Conservation (phyloP, 1,140 invertebrate genomes). For the Pogonomyrmex barbatus region DNA sequence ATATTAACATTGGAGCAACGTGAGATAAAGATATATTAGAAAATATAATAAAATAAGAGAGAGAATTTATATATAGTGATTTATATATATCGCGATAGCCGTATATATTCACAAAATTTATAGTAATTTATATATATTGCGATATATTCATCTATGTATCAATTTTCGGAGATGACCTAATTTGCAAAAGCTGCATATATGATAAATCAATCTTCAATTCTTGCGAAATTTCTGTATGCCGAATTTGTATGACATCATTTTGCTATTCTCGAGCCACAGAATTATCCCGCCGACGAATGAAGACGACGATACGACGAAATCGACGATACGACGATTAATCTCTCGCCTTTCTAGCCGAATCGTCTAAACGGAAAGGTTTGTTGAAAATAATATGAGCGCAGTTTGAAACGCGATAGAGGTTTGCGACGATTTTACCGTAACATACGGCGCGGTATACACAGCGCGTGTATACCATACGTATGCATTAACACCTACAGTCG, state of each 20-base stretch:
- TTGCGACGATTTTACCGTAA: constrained; percentile 47
- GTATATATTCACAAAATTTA: too few species aligned
- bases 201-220: constrained; percentile 8
- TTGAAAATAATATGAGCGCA: constrained; percentile 47
- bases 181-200: neutral
- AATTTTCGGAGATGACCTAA: neutral
- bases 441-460: constrained; percentile 5
- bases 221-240: neutral
- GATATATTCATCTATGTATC: neutral
- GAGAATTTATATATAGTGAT: constrained; percentile 6
- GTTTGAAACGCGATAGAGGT: constrained; percentile 41
- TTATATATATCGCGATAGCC: too few species aligned
- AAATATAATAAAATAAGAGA: neutral
- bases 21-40: neutral
- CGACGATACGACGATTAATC: constrained; percentile 33
- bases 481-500: constrained; percentile 41
- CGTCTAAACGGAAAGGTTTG: constrained; percentile 34
- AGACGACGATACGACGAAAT: constrained; percentile 2
- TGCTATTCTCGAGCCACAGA: neutral
- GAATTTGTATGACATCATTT: neutral
- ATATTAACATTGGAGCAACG: neutral
- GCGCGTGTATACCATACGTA: constrained; percentile 40
- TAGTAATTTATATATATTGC: constrained; percentile 12
- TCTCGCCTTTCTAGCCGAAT: constrained; percentile 15
- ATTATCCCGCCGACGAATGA: constrained; percentile 18